These are phyloP conservation scores for Orius laevigatus DNA, from an alignment of 1,140 invertebrate genomes.

Conservation along the genomic window DNA sequence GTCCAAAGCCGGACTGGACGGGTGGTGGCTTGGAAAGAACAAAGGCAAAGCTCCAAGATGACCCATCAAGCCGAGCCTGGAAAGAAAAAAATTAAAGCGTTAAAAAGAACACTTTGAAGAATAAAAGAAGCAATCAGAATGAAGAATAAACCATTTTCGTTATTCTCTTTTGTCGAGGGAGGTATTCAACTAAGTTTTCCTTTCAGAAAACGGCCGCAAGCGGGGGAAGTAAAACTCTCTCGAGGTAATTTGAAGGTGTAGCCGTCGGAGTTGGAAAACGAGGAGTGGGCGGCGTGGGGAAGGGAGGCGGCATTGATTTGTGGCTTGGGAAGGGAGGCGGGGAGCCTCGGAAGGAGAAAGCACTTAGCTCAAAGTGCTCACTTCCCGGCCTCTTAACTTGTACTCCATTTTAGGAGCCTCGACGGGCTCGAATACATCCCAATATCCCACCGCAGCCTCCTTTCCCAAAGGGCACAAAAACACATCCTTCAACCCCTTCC, in stretches of 20 bases:
- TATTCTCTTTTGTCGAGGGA: too few relatives aligned
- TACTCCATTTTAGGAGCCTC: conserved; percentile 19
- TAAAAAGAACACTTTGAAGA: background rate
- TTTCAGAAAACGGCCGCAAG: background rate
- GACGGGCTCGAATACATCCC: conserved; percentile 10
- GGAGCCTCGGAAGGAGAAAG: conserved; percentile 19
- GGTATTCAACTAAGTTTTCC: too few relatives aligned
- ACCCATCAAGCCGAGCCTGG: conserved; percentile 63
- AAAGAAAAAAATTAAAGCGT: conserved; percentile 24
- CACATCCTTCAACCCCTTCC: too few relatives aligned
- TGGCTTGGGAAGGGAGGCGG: background rate
- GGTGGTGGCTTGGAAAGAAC: conserved; percentile 27
- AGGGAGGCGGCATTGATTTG: conserved; percentile 8
- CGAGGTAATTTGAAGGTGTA: conserved; percentile 2
- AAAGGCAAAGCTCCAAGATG: conserved; percentile 53
- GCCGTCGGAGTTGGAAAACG: background rate
- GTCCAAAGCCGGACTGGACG: conserved; percentile 23
- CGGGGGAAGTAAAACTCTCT: background rate
- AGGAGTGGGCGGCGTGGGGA: background rate
- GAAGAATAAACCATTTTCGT: too few relatives aligned
- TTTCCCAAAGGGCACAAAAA: too few relatives aligned
- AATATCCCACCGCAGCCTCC: conserved; percentile 17
- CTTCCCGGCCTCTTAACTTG: conserved; percentile 17
- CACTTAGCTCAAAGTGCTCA: conserved; percentile 7
- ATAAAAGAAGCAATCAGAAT: too few relatives aligned